Base-by-base conservation (phyloP, 2,888 invertebrate species). In the Osmoderma eremita region DNA sequence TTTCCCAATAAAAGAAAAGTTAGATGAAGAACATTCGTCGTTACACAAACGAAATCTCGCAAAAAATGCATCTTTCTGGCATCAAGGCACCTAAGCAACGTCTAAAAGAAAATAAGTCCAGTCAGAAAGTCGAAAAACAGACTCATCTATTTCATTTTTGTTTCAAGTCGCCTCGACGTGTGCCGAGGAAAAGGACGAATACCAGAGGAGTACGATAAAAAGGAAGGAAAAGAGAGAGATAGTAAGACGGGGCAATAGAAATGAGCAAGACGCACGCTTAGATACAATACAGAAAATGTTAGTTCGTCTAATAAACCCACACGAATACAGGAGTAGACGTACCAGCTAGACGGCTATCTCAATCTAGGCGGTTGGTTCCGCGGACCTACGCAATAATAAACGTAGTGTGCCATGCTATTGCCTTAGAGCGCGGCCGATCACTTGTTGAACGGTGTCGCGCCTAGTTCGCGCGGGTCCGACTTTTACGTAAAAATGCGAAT, bases 311-410 rank as follows among this genome's bases (percentile, higher is more conserved):
- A 42, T 56, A n/a, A 24, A 6, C 30, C 30, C 3, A 30, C 30
- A 10, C 30, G 30, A 30, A 10, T 4, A 3, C 10, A 10, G 1
- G 30, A 30, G 30, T 30, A 30, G 30, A 30, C 20, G 41, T 53
- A 45, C 8, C 30, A 3, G 30, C 42, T 64, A 64, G 48, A 45
- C 58, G 56, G 42, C 20, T 48, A 48, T 48, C 48, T 48, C 48
- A 41, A 56, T 56, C 58, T 61, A 61, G 42, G 30, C 45, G 45
- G 41, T 56, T 56, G 42, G 42, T 67, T 62, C n/a, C 64, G 68
- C 68, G 69, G 72, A 72, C 72, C 72, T 72, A 72, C 72, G 72
- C 72, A 72, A 72, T 67, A 70, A 67, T 69, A 65, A 69, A 67
- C 68, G 62, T 68, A 72, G 72, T 72, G 70, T 67, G 72, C 69